A percentile compares a stretch with the other conserved stretches of the same genome.
phyloP scores from a whole-genome alignment of 2,113 vertebrate species.

The Excalfactoria chinensis region DNA sequence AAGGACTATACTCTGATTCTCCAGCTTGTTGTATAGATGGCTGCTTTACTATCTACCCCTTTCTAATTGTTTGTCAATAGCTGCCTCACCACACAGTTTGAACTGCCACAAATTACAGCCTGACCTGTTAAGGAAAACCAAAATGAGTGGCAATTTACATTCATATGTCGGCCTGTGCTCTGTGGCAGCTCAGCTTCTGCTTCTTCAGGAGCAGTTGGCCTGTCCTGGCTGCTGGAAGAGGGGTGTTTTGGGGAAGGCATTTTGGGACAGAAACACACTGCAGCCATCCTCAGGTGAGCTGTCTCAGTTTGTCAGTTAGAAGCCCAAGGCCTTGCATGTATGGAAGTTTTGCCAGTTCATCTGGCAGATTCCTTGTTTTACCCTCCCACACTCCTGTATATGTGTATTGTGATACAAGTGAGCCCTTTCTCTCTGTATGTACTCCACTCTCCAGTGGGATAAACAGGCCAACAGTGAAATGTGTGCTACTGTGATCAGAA shows the following conservation, averaged over 20 bases:
- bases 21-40: not conserved
- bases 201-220: not conserved
- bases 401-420: not conserved
- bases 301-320: not conserved
- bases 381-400: not conserved
- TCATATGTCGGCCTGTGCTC: conserved; percentile 7
- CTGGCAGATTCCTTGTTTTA: not conserved
- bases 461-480: not conserved
- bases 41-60: not conserved
- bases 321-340: not conserved
- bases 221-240: not conserved
- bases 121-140: conserved; percentile 62
- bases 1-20: not conserved
- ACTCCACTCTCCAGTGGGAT: not conserved
- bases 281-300: not conserved
- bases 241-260: not conserved
- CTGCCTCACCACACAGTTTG: conserved; percentile 4
- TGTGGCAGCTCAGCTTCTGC: not conserved
- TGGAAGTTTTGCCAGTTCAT: not conserved
- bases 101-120: conserved; percentile 65
- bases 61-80: conserved; percentile 51
- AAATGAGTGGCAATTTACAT: conserved; percentile 54
- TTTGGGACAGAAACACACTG: not conserved
- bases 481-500: not conserved
- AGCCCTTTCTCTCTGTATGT: not conserved